phyloP scores from a whole-genome alignment of 2,888 invertebrate species.

The Ischnura elegans region DNA sequence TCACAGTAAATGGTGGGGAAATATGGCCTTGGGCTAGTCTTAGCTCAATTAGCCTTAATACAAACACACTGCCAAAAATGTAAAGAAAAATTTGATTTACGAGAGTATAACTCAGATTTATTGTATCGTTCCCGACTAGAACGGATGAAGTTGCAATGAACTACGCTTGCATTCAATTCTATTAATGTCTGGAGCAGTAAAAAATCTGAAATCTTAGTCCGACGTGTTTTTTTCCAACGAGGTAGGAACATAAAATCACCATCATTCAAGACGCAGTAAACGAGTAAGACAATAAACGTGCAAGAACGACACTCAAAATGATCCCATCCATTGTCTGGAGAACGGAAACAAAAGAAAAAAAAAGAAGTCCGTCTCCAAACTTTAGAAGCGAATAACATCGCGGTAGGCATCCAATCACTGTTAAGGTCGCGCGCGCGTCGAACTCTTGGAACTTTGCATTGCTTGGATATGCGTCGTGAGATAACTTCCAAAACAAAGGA shows the following conservation, averaged over 20 bases:
- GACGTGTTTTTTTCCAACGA: neutral
- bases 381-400: conserved; percentile 23
- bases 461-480: neutral
- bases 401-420: conserved; percentile 2
- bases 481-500: conserved; percentile 34
- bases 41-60: no score
- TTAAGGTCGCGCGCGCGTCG: conserved; percentile 22
- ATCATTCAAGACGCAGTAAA: conserved; percentile 2
- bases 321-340: conserved; percentile 30
- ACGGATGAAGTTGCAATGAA: no score
- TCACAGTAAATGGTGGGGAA: no score
- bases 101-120: no score
- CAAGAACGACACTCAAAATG: neutral
- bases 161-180: no score
- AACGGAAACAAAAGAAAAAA: neutral
- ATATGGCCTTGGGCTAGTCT: no score
- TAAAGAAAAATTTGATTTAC: no score
- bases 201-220: neutral
- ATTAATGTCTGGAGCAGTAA: no score
- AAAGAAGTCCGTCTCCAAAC: conserved; percentile 12
- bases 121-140: no score
- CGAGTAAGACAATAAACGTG: neutral
- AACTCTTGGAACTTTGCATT: neutral
- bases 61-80: no score
- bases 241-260: neutral